Base-by-base conservation (phyloP, 2,113 vertebrate genomes). In the Onychostruthus taczanowskii region DNA sequence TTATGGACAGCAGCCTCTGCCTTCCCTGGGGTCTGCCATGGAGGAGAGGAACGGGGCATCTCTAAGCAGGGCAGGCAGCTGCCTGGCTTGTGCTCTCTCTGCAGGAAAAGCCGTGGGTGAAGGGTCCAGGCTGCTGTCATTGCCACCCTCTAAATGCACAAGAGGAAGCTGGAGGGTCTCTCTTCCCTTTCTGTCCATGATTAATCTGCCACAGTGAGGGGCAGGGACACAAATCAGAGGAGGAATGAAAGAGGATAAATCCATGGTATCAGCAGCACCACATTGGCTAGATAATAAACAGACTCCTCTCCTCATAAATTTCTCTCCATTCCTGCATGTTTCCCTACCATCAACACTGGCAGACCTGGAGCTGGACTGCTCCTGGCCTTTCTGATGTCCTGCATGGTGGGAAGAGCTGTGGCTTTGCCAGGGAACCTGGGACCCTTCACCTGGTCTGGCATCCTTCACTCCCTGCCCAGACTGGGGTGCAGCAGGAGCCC, bases 251-350 rank as follows among this genome's bases (percentile, higher is more conserved):
- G 96, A 97, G 95, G 94, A 98, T 98, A 97, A 98, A 98, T 98
- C 97, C 97, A 94, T 11, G 49, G 91, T 97, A 97, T 96, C 92
- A 97, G 95, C 96, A 95, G 93, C 88, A 79, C 89, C 94, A 96
- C 96, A 96, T 97, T 97, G 96, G 96, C 94, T 89, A 97, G 98
- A 98, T 97, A 98, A 98, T 98, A 98, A 98, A 98, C 97, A 95
- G 96, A 97, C 97, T 97, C 78, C 87, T 64, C 68, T 86, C 62
- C 79, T 88, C 93, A 64, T 95, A 97, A 96, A 97, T 97, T 89
- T 94, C 27, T 49, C 37, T 89, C 69, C 8, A 14, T 80, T 84
- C 78, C 43, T 5, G 18, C 41, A 33, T 5, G 11, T n/a, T 88
- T 89, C 23, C 50, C 35, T 0, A 0, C 44, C 50, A 64, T 26